These are phyloP conservation scores for Uloborus plumipes DNA, from an alignment of 2,888 invertebrate species.

Conservation along the genomic window DNA sequence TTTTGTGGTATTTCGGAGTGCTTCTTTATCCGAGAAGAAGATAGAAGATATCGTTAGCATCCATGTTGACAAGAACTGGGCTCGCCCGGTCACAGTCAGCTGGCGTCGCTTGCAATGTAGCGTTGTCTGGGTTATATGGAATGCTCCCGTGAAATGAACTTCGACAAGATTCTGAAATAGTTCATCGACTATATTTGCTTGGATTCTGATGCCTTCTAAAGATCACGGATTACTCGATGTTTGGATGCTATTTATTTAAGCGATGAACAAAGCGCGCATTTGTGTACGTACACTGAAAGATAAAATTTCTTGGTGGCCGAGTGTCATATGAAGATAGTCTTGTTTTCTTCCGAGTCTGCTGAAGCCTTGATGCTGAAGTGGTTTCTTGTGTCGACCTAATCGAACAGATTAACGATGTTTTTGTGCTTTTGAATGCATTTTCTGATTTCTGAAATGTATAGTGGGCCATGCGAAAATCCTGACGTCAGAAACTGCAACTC, in stretches of 20 bases:
- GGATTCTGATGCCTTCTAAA: slow-evolving; percentile 9
- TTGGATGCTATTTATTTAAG: slow-evolving; percentile 1
- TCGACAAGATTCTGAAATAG: not conserved
- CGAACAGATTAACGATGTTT: not conserved
- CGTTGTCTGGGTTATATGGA: slow-evolving; percentile 46
- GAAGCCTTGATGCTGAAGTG: slow-evolving; percentile 22
- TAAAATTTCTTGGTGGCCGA: slow-evolving; percentile 47
- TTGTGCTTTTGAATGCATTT: not conserved
- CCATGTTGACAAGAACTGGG: slow-evolving; percentile 64
- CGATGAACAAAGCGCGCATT: slow-evolving; percentile 6
- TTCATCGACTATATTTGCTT: not conserved
- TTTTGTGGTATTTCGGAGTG: slow-evolving; percentile 9
- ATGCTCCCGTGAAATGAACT: slow-evolving; percentile 14
- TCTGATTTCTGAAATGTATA: not conserved
- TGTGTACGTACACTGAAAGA: slow-evolving; percentile 34
- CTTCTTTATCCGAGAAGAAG: slow-evolving; percentile 6
- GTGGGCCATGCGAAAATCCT: slow-evolving; percentile 53
- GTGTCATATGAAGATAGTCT: slow-evolving; percentile 44
- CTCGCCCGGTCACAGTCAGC: slow-evolving; percentile 63
- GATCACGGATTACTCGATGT: slow-evolving; percentile 27
- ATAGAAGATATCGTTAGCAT: slow-evolving; percentile 54
- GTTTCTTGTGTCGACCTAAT: slow-evolving; percentile 6
- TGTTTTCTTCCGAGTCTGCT: slow-evolving; percentile 39
- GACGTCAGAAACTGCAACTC: slow-evolving; percentile 50
- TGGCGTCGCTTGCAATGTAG: slow-evolving; percentile 58